Conservation (phyloP, 2,113 vertebrate species). For the Salvelinus alpinus region DNA sequence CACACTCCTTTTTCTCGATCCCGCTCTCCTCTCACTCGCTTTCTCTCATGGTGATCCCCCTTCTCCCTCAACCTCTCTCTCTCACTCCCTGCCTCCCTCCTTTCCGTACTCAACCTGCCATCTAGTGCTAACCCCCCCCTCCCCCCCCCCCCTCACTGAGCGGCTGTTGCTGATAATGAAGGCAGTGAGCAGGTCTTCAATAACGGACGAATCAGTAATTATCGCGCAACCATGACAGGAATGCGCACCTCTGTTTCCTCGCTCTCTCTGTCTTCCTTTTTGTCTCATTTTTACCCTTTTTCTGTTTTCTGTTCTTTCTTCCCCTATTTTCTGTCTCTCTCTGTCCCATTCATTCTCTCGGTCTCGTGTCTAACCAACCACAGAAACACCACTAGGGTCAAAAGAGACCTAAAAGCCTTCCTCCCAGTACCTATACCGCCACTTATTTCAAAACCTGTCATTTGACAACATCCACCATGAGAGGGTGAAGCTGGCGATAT, state of each 20-base stretch:
- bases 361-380: no score
- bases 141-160: slow-evolving; percentile 59
- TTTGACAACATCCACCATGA: no score
- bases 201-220: slow-evolving; percentile 81
- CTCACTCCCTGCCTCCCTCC: slow-evolving; percentile 17
- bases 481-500: no score
- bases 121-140: slow-evolving; percentile 14
- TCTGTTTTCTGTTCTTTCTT: slow-evolving; percentile 13
- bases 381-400: no score
- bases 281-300: background rate
- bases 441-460: no score
- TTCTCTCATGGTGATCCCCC: slow-evolving; percentile 7
- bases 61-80: slow-evolving; percentile 30
- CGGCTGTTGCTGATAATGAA: slow-evolving; percentile 82
- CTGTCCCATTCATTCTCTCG: no score
- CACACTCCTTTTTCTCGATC: slow-evolving; percentile 27
- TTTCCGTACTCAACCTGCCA: background rate
- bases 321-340: background rate
- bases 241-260: slow-evolving; percentile 57
- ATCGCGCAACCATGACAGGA: slow-evolving; percentile 79
- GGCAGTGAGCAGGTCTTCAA: slow-evolving; percentile 79
- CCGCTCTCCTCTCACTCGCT: slow-evolving; percentile 20
- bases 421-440: no score
- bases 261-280: background rate
- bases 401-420: no score